Base-by-base conservation (phyloP, 2,113 vertebrate genomes). In the Prinia subflava region DNA sequence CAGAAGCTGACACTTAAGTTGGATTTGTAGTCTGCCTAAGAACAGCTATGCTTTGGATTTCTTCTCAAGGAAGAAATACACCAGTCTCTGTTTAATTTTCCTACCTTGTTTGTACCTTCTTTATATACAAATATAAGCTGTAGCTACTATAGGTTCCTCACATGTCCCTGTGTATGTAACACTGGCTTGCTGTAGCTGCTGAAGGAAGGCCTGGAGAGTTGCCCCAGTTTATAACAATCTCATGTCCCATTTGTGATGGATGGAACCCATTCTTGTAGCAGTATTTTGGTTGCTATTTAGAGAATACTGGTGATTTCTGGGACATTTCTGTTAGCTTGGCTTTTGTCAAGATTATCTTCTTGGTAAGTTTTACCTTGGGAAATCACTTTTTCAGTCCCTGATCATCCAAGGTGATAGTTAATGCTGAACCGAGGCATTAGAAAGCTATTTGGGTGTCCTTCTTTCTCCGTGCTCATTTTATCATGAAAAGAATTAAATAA, bases 161-260 rank as follows among this genome's bases (percentile, higher is more conserved):
- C 2, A 0, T 31, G 30, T 14, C 7, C 6, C 13, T 50, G 5
- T 53, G 6, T 25, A 31, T 20, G 19, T 15, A 8, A 8, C 0
- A 50, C 12, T 39, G 64, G 2, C 15, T 52, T 71, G 5, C 57
- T 62, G 4, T 57, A 70, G 30, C 16, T 92, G 4, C 31, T 60
- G 10, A 53, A 31, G 28, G 8, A 60, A 75, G 6, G 7, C 44
- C 37, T 82, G 15, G 16, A 68, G 10, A 49, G 3, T n/a, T 87
- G 4, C 4, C 19, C 12, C 77, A 37, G 2, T 41, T 76, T 83
- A 24, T 41, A 12, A 13, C 13, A 53, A 57, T 46, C 17, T 49
- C 9, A 8, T 28, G 31, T 18, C 3, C 3, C 7, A 3, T 73
- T 60, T 37, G 11, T 53, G 20, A 9, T 46, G 18, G 22, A 41